Conservation (phyloP, 2,113 vertebrate species). For the Stegastes partitus region DNA sequence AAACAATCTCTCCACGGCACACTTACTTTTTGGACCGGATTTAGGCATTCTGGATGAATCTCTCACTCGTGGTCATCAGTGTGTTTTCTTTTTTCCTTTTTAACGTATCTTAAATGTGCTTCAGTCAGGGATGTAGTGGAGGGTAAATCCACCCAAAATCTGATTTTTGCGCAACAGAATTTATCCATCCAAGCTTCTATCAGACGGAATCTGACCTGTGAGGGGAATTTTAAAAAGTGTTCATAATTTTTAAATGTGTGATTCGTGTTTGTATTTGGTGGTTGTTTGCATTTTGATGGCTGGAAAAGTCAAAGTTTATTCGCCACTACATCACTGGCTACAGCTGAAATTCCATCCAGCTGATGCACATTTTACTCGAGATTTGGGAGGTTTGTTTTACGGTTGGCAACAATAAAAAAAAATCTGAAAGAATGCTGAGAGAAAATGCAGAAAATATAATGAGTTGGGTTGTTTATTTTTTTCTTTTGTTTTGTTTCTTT, state of each 20-base stretch:
- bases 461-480: conserved; percentile 41
- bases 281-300: conserved; percentile 60
- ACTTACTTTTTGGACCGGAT: conserved; percentile 46
- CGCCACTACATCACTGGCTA: conserved; percentile 56
- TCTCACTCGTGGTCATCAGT: conserved; percentile 52
- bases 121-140: conserved; percentile 65
- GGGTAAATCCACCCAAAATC: conserved; percentile 5
- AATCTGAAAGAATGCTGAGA: conserved; percentile 7
- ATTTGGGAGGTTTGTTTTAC: neutral
- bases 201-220: too few relatives aligned
- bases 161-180: conserved; percentile 38
- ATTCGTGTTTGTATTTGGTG: conserved; percentile 64
- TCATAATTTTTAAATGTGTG: conserved; percentile 47
- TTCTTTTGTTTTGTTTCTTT: neutral
- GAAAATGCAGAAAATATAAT: conserved; percentile 18
- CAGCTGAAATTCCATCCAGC: conserved; percentile 35
- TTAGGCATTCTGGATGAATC: conserved; percentile 40
- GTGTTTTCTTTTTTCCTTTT: conserved; percentile 25
- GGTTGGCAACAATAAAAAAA: too few relatives aligned
- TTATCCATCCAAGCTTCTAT: too few relatives aligned
- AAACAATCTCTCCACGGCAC: conserved; percentile 51
- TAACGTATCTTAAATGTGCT: conserved; percentile 23
- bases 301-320: conserved; percentile 41
- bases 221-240: conserved; percentile 15
- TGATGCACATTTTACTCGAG: neutral